Base-by-base conservation (phyloP, 2,888 invertebrate genomes). In the Phragmatobia fuliginosa region DNA sequence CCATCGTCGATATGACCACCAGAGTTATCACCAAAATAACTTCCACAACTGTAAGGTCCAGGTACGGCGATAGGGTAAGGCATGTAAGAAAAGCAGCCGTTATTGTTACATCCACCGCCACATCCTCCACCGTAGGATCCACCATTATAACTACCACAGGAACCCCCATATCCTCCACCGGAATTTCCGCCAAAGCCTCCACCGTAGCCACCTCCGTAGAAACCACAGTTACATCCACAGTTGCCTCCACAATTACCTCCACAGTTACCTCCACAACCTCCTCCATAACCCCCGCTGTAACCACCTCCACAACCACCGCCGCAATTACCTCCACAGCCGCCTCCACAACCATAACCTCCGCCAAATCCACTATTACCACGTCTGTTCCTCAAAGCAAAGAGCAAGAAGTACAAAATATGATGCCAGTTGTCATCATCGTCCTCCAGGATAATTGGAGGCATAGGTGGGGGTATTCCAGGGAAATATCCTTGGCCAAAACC, bases 381-480 rank as follows among this genome's bases (percentile, higher is more conserved):
- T 77, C 82, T 84, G 58, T 88, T 89, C 32, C 75, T 88, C 79
- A 90, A 69, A 1, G 91, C 88, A 56, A 91, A 84, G 56, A 93
- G 79, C 3, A 93, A 80, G 66, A 86, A 87, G 65, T 87, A 91
- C 21, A 92, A 76, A 36, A 89, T 78, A 63, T 83, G 70, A n/a
- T 82, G 71, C 69, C 74, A 83, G 41, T 85, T 82, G 67, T 85
- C 81, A 58, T 85, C 81, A 33, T 71, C 82, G 28, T 70, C 71
- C 0, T 82, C 83, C 5, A 88, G 65, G 56, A 88, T 87, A 25
- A 89, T 86, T 0, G 87, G 85, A 0, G 89, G 90, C 79, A 87
- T 81, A 63, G 73, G 70, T 38, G 38, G 68, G 36, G 67, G 72
- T 62, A 66, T 77, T 62, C 70, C 71, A 7, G 83, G 78, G 18